A percentile compares a stretch with the other conserved stretches of the same genome.
phyloP scores from a whole-genome alignment of 2,113 vertebrate species.

The Clinocottus analis region DNA sequence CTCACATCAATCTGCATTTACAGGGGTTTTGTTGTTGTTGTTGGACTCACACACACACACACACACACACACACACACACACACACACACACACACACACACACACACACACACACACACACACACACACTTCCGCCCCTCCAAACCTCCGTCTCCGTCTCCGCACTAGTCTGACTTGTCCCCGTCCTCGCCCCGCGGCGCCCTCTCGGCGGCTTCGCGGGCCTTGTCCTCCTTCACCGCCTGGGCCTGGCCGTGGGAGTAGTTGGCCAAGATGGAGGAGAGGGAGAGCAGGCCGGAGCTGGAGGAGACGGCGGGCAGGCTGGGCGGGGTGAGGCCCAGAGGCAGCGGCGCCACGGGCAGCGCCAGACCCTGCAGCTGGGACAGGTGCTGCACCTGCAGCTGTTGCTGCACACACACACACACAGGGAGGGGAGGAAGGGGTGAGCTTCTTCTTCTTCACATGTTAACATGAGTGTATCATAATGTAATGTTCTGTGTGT shows the following conservation, averaged over 20 bases:
- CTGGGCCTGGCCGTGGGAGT: constrained; percentile 88
- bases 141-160: constrained; percentile 24
- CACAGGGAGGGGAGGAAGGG: too few species aligned
- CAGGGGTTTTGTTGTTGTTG: constrained; percentile 47
- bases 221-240: constrained; percentile 96
- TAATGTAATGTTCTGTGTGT: neutral
- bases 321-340: constrained; percentile 91
- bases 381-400: constrained; percentile 98
- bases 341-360: constrained; percentile 94
- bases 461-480: neutral
- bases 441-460: neutral
- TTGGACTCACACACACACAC: too few species aligned
- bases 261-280: constrained; percentile 91
- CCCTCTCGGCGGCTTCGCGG: constrained; percentile 86
- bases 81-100: too few species aligned
- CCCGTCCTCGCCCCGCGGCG: constrained; percentile 91
- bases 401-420: constrained; percentile 88
- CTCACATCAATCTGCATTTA: constrained; percentile 60
- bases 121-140: neutral
- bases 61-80: too few species aligned
- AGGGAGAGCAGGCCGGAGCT: constrained; percentile 94
- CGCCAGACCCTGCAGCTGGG: constrained; percentile 96
- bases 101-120: too few species aligned
- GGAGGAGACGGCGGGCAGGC: constrained; percentile 90
- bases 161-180: constrained; percentile 93